A percentile compares a stretch with the other conserved stretches of the same genome.
Evolutionary conservation across 2,888 invertebrate genomes (phyloP).

Genomic region (Andrena haemorrhoa): DNA sequence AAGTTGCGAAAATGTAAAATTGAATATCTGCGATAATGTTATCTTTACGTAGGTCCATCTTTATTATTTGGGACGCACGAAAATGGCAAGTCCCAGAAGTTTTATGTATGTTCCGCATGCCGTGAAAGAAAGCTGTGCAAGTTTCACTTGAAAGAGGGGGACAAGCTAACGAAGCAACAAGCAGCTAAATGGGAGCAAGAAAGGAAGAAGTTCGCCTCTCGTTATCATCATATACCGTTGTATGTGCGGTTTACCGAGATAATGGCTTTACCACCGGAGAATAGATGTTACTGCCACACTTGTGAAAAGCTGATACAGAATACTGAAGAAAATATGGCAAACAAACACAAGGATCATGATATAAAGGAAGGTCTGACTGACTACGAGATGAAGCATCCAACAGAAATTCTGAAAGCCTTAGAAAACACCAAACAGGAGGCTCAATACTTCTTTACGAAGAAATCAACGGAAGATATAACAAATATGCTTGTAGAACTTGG

Average conservation of each 20-base stretch:
- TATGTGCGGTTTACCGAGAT: constrained; percentile 87
- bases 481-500: constrained; percentile 87
- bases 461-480: constrained; percentile 88
- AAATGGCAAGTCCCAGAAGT: constrained; percentile 86
- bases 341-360: constrained; percentile 87
- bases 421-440: constrained; percentile 93
- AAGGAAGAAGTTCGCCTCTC: constrained; percentile 84
- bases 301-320: constrained; percentile 87
- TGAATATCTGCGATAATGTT: constrained; percentile 3
- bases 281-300: constrained; percentile 88
- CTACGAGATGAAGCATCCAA: constrained; percentile 88
- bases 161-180: constrained; percentile 83
- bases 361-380: constrained; percentile 86
- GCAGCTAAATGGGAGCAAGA: constrained; percentile 86
- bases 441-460: constrained; percentile 93
- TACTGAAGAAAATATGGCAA: constrained; percentile 69
- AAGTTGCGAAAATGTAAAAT: background rate
- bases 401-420: constrained; percentile 89
- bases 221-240: constrained; percentile 86
- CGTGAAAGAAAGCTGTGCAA: constrained; percentile 92
- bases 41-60: constrained; percentile 86
- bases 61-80: constrained; percentile 87
- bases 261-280: constrained; percentile 68
- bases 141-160: constrained; percentile 88
- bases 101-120: constrained; percentile 94